Conservation (phyloP, 1,140 invertebrate genomes). For the Atta cephalotes region DNA sequence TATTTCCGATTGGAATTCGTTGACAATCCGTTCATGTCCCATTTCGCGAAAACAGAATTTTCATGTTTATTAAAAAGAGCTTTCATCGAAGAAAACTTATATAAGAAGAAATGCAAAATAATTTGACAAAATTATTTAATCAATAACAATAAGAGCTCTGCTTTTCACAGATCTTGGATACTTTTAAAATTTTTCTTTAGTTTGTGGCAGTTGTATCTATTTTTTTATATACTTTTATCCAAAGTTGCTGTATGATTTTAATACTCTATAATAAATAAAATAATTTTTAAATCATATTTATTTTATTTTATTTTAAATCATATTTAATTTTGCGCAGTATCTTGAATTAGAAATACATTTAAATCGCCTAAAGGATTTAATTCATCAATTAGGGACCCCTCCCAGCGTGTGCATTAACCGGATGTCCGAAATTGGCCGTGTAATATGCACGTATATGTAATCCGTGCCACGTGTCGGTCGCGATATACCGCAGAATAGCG, state of each 20-base stretch:
- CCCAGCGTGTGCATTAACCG: conserved; percentile 57
- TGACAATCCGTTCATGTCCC: conserved; percentile 25
- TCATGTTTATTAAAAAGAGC: not conserved
- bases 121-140: not conserved
- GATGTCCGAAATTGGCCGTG: conserved; percentile 83
- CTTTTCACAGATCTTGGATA: not conserved
- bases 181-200: not conserved
- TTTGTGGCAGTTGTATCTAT: not conserved
- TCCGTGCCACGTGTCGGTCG: conserved; percentile 83
- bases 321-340: not conserved
- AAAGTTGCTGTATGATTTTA: not conserved
- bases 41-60: conserved; percentile 30
- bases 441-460: conserved; percentile 80
- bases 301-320: not conserved
- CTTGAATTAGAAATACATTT: conserved; percentile 16
- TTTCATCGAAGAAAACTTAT: not conserved
- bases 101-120: not conserved
- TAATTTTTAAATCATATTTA: not conserved
- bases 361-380: conserved; percentile 48
- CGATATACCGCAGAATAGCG: conserved; percentile 42
- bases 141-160: not conserved
- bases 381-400: conserved; percentile 63
- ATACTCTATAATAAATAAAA: not conserved
- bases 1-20: conserved; percentile 19
- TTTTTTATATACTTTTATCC: not conserved